Evolutionary conservation across 1,140 invertebrate species (phyloP).

Genomic region (Drosophila carrolli): DNA sequence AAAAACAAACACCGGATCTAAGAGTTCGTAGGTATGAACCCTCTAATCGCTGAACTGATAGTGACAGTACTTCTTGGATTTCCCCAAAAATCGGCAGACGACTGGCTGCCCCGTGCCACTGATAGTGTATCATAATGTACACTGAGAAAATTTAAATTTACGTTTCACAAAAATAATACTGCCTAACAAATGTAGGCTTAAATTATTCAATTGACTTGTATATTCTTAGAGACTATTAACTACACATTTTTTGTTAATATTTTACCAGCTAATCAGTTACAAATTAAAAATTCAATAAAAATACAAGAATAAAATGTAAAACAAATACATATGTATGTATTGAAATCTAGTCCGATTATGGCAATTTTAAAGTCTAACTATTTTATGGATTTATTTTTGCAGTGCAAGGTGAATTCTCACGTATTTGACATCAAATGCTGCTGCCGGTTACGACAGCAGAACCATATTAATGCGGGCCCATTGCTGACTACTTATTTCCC

Average conservation of each 20-base stretch:
- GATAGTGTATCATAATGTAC: slow-evolving; percentile 16
- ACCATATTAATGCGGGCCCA: slow-evolving; percentile 42
- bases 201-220: no score
- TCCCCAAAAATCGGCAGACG: not conserved
- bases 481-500: slow-evolving; percentile 7
- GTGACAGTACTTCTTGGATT: not conserved
- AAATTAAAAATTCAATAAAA: no score
- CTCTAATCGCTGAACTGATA: slow-evolving; percentile 7
- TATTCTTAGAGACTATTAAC: no score
- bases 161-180: no score
- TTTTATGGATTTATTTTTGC: not conserved
- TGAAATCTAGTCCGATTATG: no score
- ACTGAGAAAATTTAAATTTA: not conserved
- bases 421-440: slow-evolving; percentile 25
- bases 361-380: not conserved
- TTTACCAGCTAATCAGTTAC: no score
- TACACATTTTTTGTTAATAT: no score
- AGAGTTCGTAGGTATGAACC: not conserved
- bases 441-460: slow-evolving; percentile 36
- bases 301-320: not conserved
- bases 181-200: no score
- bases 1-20: not conserved
- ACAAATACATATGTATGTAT: not conserved
- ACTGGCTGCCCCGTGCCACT: not conserved
- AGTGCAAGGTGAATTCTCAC: slow-evolving; percentile 19